Base-by-base conservation (phyloP, 1,140 invertebrate genomes). In the Rhagoletis pomonella region DNA sequence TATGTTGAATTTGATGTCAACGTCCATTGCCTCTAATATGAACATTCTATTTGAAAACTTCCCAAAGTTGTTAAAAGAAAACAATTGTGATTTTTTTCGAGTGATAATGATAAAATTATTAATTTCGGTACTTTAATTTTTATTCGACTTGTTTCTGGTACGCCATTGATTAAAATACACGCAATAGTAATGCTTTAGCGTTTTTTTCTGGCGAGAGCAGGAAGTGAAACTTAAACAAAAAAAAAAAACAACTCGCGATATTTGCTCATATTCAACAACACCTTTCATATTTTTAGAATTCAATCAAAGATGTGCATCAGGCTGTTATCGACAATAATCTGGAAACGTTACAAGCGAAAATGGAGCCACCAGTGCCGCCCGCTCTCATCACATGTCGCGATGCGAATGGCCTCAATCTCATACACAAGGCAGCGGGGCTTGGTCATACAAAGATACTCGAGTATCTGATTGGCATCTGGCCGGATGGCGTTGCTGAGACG, bases 361-460 rank as follows among this genome's bases (percentile, higher is more conserved):
- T 95, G 14, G 94, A 94, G 19, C 95, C 96, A 88, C 96, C 97
- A 1, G 95, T 97, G 10, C 95, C 97, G 0, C 93, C 95, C 1
- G 95, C 96, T 58, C 94, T 97, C 59, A 94, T 98, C 10, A 95
- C 95, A n/a, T 96, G 96, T 89, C 97, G 96, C 93, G 97, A 98
- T 89, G 89, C 90, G 4, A 97, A 97, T 91, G 97, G 97, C 17
- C 94, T 98, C 50, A 97, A 96, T 87, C 95, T 96, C 44, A 93
- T 98, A 88, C 97, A 98, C 91, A 93, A 98, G 96, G 97, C 97
- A 64, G 97, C 96, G 17, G 97, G 97, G 19, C 92, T 98, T 39
- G 97, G 97, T 0, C 95, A 96, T 89, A 92, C 94, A 55, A 95
- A 96, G 85, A 95, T 97, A 42, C 94, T 96, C 0, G 94, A 96